Conservation (phyloP, 1,140 invertebrate species). For the Dendroctonus ponderosae region DNA sequence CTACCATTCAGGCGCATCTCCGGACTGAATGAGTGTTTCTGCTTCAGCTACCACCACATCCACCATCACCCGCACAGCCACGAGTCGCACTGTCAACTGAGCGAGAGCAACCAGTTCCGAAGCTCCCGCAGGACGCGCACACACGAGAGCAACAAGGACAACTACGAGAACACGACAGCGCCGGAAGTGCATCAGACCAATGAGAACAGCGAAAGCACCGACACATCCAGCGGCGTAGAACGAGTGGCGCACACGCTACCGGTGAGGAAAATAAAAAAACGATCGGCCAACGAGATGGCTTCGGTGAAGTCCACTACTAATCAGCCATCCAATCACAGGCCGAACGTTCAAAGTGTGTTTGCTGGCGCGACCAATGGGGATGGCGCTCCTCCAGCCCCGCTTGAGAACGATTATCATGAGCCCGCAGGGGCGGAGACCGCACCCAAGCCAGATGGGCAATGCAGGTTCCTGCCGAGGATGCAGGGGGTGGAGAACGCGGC, state of each 20-base stretch:
- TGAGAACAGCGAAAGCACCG: conserved; percentile 49
- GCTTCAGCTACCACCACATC: conserved; percentile 45
- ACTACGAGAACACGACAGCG: conserved; percentile 51
- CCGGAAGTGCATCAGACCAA: conserved; percentile 47
- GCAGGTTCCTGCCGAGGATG: conserved; percentile 51
- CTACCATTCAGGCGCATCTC: no score
- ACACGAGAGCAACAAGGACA: conserved; percentile 46
- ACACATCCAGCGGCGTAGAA: conserved; percentile 50
- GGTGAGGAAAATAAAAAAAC: conserved; percentile 56
- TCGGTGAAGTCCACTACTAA: conserved; percentile 51
- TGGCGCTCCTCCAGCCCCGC: conserved; percentile 24
- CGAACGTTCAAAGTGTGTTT: conserved; percentile 55
- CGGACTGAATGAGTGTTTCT: background rate
- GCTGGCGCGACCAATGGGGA: conserved; percentile 35
- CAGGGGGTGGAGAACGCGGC: conserved; percentile 66
- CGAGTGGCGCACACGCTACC: conserved; percentile 55
- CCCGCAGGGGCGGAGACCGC: conserved; percentile 36
- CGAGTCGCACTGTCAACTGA: conserved; percentile 50
- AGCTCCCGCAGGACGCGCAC: conserved; percentile 34
- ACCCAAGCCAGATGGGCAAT: conserved; percentile 27
- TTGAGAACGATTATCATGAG: conserved; percentile 47
- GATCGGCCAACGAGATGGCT: conserved; percentile 49
- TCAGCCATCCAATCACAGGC: conserved; percentile 42
- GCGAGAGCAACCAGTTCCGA: conserved; percentile 43
- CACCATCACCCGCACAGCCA: conserved; percentile 48